A percentile compares a stretch with the other conserved stretches of the same genome.
phyloP scores from a whole-genome alignment of 2,113 vertebrate species.

The Chaetops frenatus region DNA sequence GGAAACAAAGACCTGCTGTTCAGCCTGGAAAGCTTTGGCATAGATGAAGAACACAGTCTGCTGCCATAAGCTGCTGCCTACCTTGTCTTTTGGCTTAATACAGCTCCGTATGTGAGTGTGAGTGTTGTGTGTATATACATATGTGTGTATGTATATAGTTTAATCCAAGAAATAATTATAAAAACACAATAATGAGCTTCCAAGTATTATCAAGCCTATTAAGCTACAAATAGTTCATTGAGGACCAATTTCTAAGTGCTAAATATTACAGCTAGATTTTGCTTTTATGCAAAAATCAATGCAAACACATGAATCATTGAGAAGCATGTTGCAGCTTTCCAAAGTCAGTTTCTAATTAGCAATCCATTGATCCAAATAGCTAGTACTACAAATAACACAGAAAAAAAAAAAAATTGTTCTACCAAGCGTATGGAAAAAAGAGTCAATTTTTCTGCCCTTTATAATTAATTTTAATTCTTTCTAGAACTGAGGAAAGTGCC shows the following conservation, averaged over 20 bases:
- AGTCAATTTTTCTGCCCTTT: conserved; percentile 29
- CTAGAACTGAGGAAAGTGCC: background rate
- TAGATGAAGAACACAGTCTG: background rate
- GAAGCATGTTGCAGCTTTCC: conserved; percentile 53
- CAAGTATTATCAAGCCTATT: conserved; percentile 72
- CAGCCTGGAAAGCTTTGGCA: conserved; percentile 20
- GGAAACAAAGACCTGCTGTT: conserved; percentile 48
- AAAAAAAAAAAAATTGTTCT: background rate
- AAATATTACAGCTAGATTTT: conserved; percentile 69
- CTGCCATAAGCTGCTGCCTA: conserved; percentile 43
- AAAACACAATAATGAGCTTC: conserved; percentile 64
- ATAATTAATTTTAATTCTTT: conserved; percentile 31
- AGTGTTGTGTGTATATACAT: conserved; percentile 37
- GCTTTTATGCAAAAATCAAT: conserved; percentile 75
- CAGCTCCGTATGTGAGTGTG: conserved; percentile 33
- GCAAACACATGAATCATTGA: conserved; percentile 71
- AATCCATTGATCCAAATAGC: conserved; percentile 65
- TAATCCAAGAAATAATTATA: conserved; percentile 70
- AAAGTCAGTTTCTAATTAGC: conserved; percentile 72
- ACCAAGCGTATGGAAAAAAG: background rate
- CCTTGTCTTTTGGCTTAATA: conserved; percentile 48
- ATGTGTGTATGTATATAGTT: conserved; percentile 30
- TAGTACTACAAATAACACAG: conserved; percentile 47
- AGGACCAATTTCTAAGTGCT: conserved; percentile 73
- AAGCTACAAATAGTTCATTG: conserved; percentile 71